Base-by-base conservation (phyloP, 2,797 vertebrate species). In the Silurus aristotelis region DNA sequence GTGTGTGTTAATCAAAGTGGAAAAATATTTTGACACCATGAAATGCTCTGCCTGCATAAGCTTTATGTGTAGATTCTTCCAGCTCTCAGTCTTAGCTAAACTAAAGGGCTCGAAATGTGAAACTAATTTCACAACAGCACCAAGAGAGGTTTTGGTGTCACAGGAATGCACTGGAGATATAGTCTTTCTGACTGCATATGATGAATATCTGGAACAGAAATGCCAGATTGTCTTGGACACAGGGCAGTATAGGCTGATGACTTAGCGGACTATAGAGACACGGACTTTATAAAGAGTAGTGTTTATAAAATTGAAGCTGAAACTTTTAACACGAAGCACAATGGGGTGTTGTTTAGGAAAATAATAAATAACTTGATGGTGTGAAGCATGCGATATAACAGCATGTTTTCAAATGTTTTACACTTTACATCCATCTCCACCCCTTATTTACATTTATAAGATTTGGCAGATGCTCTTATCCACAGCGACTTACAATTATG, bases 71-170 rank as follows among this genome's bases (percentile, higher is more conserved):
- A 55, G 64, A 20, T 63, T 22, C 25, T 14, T 82, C 63, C 61
- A 76, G 17, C 22, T 25, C 25, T 75, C 19, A 7, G 22, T 14
- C 52, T 66, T 31, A 27, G 25, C 20, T 88, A 77, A 92, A 93
- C 91, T 92, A 90, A 92, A 94, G 83, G 86, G 19, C 5, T 87
- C 68, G 85, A 90, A 92, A 93, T 91, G 91, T 92, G 91, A 93
- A 89, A 91, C 90, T 90, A 91, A 91, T 61, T 31, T 91, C 90
- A 92, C 92, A 94, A 93, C 91, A 94, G 91, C 89, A 88, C 82
- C 64, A 68, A 89, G 91, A 91, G 88, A 90, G 89, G 89, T 89
- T 73, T 17, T 90, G 88, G 85, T 84, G 83, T 80, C 31, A n/a
- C 15, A 72, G 67, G 68, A 63, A 60, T 68, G 55, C 78, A 78